Evolutionary conservation across 1,140 invertebrate genomes (phyloP), one percentile per base, ranked within the genome.

Genomic region (Lutraria rhynchaena): DNA sequence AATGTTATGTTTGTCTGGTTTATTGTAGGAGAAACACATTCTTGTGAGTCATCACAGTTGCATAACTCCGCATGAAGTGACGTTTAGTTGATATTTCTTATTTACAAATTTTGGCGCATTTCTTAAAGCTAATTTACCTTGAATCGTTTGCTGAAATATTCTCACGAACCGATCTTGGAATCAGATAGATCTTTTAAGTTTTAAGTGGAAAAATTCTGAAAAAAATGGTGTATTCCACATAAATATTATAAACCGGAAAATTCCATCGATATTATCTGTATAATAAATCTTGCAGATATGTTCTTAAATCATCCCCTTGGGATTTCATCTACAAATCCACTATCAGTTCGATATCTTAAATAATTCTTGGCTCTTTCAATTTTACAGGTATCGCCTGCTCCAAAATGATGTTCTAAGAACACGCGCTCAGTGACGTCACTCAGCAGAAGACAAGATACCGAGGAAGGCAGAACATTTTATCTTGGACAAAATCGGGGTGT

Each of bases 401-500:
- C 53, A 31, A 31, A 11, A n/a, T 29, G 27, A 15, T 22, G 27
- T 22, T 44, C 17, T 13, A 19, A 46, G 37, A 41, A 31, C 71
- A 24, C 71, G 71, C 71, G 71, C 53, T 60, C 46, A 57, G 35
- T 78, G 75, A 78, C 75, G 75, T 78, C 75, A 78, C 27, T 31
- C 0, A 57, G 22, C 49, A 78, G 71, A 78, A 63, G 74, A 76
- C 58, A 78, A 44, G 60, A 31, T 63, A 57, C 44, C 31, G 29
- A 78, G 61, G 58, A 11, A 44, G 31, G 75, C 37, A 57, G 74
- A 67, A 37, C 15, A 31, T 53, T 63, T 78, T 78, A 78, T 78
- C 75, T 67, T n/a, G n/a, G 22, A 67, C 63, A 78, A 57, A 24
- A 78, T 78, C 75, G 57, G 75, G 75, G 75, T 78, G 75, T 78